These are phyloP conservation scores for Pleuronectes platessa DNA, from an alignment of 2,113 vertebrate species.

Conservation along the genomic window DNA sequence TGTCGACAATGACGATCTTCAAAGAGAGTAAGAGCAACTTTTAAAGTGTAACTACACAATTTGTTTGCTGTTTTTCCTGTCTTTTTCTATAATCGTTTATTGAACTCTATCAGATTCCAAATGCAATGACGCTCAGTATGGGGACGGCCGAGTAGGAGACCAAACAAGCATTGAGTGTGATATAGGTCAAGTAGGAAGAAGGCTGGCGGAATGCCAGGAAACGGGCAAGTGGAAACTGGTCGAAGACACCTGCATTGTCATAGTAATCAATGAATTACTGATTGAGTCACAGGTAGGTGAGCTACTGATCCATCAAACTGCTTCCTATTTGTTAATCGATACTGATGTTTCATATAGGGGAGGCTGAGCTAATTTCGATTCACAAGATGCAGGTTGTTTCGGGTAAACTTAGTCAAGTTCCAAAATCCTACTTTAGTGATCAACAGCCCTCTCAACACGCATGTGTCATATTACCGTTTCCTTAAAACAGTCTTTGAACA, in stretches of 20 bases:
- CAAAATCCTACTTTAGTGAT: too few species aligned
- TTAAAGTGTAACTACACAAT: not conserved
- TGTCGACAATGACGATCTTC: constrained; percentile 38
- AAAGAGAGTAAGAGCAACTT: constrained; percentile 14
- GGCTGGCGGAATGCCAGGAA: constrained; percentile 27
- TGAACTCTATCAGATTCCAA: not conserved
- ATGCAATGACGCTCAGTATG: constrained; percentile 15
- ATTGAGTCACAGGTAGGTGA: constrained; percentile 50
- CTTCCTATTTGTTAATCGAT: not conserved
- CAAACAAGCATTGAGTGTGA: constrained; percentile 1
- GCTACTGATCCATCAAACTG: not conserved
- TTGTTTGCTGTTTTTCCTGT: not conserved
- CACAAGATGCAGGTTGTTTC: too few species aligned
- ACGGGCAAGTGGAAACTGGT: constrained; percentile 36
- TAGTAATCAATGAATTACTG: constrained; percentile 49
- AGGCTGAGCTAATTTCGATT: not conserved
- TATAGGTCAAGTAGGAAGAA: constrained; percentile 40
- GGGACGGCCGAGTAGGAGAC: constrained; percentile 30
- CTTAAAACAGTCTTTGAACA: too few species aligned
- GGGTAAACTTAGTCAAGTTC: too few species aligned
- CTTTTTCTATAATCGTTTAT: not conserved
- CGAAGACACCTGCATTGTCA: constrained; percentile 55
- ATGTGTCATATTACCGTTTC: too few species aligned
- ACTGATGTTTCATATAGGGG: not conserved
- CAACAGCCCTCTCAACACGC: too few species aligned